These are phyloP conservation scores for Columba guinea DNA, from an alignment of 2,797 vertebrate species.

Conservation along the genomic window DNA sequence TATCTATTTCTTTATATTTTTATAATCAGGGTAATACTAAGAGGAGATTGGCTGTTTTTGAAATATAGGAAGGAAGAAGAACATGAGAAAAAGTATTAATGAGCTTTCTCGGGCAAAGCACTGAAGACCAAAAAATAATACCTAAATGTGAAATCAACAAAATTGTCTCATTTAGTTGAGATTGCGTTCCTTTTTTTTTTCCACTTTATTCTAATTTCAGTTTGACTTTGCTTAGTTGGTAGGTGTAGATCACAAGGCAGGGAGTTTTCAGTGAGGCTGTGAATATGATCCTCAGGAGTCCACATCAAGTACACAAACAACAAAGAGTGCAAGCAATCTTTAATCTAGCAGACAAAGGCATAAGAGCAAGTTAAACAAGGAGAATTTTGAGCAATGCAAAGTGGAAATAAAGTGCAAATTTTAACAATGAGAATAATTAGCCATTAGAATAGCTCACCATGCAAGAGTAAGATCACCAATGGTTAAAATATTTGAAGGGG, in stretches of 20 bases:
- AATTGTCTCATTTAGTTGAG: neutral
- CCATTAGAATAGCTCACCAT: neutral
- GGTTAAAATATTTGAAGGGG: neutral
- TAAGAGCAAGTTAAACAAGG: neutral
- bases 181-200: neutral
- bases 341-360: slow-evolving; percentile 3
- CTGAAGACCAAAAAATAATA: neutral
- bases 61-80: neutral
- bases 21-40: neutral
- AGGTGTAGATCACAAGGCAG: neutral
- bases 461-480: neutral
- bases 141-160: neutral
- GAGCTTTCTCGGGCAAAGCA: neutral
- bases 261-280: neutral
- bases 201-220: neutral
- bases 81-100: neutral
- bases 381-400: neutral
- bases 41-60: neutral
- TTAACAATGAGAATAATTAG: slow-evolving; percentile 6
- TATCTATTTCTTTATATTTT: neutral
- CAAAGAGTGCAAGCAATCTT: neutral
- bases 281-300: neutral
- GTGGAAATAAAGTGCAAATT: neutral
- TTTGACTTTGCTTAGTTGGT: neutral
- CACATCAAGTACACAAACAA: neutral